Evolutionary conservation across 2,888 invertebrate genomes (phyloP), one percentile per base, ranked within the genome.

Genomic region (Thymelicus lineola): DNA sequence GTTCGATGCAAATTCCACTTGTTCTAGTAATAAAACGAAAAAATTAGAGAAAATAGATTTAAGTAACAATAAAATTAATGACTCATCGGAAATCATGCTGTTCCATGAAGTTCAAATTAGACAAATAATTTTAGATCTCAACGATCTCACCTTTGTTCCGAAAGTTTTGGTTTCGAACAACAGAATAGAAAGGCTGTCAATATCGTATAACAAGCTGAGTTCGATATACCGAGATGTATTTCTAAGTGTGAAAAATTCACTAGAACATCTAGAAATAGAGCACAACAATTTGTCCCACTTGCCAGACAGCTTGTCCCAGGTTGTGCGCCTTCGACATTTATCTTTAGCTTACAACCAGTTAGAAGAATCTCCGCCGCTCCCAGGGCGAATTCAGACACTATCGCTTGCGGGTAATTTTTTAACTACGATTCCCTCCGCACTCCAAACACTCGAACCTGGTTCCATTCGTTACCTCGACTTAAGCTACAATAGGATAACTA

Each of bases 201-300:
- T 98, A 75, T 96, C 97, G 17, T 96, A 96, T 80, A 98, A 98
- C 87, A 95, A 95, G 75, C 95, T 98, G 65, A 94, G 93, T 75
- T 93, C 94, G 20, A 95, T 98, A 72, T 96, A 97, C 79, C 94
- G 95, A 20, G 95, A 95, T 69, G 96, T 97, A 46, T 97, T 98
- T 84, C 90, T 95, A 38, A 97, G 97, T 2, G 89, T 97, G 28
- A 96, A 96, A 76, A 95, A 96, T 75, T 95, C 95, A 15, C 87
- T 98, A 69, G 97, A 98, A 84, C 97, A 97, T 84, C 89, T 98
- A 75, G 97, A 98, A 88, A 89, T 98, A 76, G 97, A 98, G 80
- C 96, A 97, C 83, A 98, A 98, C 85, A 95, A 95, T 80, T 92
- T 98, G 75, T 94, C 94, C 46, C 90, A 93, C 64, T 94, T 98